Base-by-base conservation (phyloP, 2,888 invertebrate genomes). In the Junonia oenone region DNA sequence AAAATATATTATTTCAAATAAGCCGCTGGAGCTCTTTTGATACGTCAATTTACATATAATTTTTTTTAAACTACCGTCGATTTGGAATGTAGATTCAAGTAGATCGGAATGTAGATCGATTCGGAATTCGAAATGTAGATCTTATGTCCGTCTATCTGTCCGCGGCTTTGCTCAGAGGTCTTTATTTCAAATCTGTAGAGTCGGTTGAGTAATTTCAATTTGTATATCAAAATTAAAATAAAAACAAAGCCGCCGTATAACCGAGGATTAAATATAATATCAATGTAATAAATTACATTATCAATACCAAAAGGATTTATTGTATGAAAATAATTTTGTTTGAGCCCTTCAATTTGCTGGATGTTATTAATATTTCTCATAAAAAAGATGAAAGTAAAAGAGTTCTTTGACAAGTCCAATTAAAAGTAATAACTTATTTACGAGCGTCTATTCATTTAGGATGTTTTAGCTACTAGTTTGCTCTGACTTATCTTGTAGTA, bases 321-420 rank as follows among this genome's bases (percentile, higher is more conserved):
- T 22, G 9, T 40, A 40, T 6, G 11, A 40, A 40, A 11, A 40
- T 40, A 40, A 40, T 40, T 40, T 19, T 9, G 11, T 19, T 17
- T 19, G 11, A 19, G n/a, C 5, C 15, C 38, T 19, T 40, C 38
- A 40, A 40, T 40, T 40, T 40, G 11, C 38, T 19, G 11, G 38
- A 40, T 19, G 11, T 40, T 40, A 40, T 40, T 19, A 40, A 40
- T 19, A 19, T 19, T 40, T 40, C 38, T 40, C 19, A 40, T 40
- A 40, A 40, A 40, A n/a, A 52, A 46, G 45, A 37, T 46, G 27
- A 46, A 52, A 37, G 19, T 37, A 29, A 46, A 29, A 27, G 46
- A 37, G 13, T 52, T 37, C 37, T 52, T 46, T 52, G 46, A 46
- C 46, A 29, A 29, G 37, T n/a, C 17, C 52, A 45, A 35, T 52